These are phyloP conservation scores for Netelia virgata DNA, from an alignment of 2,888 invertebrate species.

Conservation along the genomic window DNA sequence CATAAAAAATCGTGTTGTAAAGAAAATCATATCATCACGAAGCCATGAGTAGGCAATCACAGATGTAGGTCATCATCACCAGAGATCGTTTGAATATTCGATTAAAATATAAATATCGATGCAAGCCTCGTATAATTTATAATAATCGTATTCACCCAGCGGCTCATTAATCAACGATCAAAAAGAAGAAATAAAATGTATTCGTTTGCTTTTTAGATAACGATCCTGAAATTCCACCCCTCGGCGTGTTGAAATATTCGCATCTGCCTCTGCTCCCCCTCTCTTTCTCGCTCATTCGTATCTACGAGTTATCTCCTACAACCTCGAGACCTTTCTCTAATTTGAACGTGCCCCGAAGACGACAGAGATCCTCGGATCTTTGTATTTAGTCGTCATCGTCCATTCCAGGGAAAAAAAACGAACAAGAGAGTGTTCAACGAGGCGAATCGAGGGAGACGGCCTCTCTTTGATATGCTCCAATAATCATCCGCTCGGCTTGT, in stretches of 20 bases:
- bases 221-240: constrained; percentile 15
- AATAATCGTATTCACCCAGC: constrained; percentile 7
- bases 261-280: not conserved
- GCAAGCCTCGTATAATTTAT: constrained; percentile 30
- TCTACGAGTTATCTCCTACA: constrained; percentile 50
- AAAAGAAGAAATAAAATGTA: not conserved
- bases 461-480: constrained; percentile 74
- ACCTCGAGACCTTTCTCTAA: constrained; percentile 67
- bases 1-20: constrained; percentile 6
- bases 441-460: constrained; percentile 71
- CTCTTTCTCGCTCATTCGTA: not conserved
- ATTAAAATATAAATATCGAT: not conserved
- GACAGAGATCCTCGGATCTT: not conserved
- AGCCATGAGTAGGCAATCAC: constrained; percentile 33
- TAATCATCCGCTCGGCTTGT: constrained; percentile 72
- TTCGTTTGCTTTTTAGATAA: constrained; percentile 8
- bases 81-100: constrained; percentile 48
- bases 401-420: not conserved
- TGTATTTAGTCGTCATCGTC: constrained; percentile 6
- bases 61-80: constrained; percentile 43
- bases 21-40: constrained; percentile 2
- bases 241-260: not conserved
- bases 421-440: constrained; percentile 67
- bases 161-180: constrained; percentile 4
- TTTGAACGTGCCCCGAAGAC: constrained; percentile 35